phyloP scores from a whole-genome alignment of 1,140 invertebrate species.

The Batillaria attramentaria region DNA sequence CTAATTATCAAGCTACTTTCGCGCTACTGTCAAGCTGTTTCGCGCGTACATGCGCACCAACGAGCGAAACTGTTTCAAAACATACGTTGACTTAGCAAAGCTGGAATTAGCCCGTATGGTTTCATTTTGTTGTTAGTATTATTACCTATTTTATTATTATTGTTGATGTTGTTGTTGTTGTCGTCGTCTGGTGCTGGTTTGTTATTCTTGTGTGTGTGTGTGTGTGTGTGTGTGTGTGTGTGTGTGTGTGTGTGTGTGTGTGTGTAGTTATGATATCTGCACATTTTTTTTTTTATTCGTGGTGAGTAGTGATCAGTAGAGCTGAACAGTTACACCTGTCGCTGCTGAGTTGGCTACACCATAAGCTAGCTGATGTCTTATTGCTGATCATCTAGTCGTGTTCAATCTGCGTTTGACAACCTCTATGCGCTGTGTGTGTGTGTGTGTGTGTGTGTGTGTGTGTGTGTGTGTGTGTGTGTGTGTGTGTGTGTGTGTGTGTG shows the following conservation, averaged over 20 bases:
- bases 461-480: background rate
- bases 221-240: slow-evolving; percentile 2
- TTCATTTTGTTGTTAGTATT: background rate
- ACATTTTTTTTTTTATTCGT: too few species aligned
- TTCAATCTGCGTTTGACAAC: background rate
- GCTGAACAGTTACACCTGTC: background rate
- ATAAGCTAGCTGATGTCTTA: background rate
- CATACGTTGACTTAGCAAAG: background rate
- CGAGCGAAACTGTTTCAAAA: background rate
- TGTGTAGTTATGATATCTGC: too few species aligned
- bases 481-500: slow-evolving; percentile 2
- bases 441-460: background rate
- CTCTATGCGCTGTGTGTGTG: background rate
- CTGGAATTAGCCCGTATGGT: background rate
- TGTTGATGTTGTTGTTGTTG: slow-evolving; percentile 3
- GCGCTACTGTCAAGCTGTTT: background rate
- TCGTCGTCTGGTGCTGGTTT: background rate
- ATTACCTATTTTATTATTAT: background rate
- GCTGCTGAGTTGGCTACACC: background rate
- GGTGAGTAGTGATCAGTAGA: too few species aligned
- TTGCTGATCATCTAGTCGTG: background rate
- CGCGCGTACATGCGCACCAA: background rate
- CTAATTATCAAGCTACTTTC: too few species aligned
- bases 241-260: background rate
- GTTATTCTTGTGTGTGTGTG: background rate